These are phyloP conservation scores for Loxodonta africana DNA, from an alignment of 2,113 vertebrate genomes.

Conservation along the genomic window DNA sequence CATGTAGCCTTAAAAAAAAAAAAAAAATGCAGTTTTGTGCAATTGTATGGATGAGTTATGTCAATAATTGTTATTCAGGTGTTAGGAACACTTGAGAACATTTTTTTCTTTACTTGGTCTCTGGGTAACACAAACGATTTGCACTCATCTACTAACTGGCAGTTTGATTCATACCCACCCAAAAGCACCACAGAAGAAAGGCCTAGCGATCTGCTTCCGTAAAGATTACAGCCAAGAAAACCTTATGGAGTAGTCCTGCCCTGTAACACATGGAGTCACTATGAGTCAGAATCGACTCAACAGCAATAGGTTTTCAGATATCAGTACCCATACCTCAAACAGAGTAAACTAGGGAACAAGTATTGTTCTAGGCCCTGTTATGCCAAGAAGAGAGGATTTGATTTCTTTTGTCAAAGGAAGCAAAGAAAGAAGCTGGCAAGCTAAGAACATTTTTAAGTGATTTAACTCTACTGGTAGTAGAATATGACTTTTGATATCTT, in stretches of 20 bases:
- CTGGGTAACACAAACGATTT: not conserved
- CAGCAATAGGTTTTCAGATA: not conserved
- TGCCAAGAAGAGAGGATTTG: slow-evolving; percentile 3
- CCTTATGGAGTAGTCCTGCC: not conserved
- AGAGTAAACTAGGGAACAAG: slow-evolving; percentile 24
- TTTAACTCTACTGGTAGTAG: not conserved
- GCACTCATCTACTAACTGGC: not conserved
- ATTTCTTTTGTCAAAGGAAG: not conserved
- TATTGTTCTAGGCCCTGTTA: not conserved
- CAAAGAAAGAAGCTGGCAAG: not conserved
- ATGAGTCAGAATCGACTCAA: not conserved
- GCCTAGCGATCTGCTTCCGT: not conserved
- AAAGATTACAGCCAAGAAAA: not conserved
- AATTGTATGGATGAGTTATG: not conserved
- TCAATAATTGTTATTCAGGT: not conserved
- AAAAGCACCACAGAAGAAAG: not conserved
- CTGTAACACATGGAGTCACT: not conserved
- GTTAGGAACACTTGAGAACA: not conserved
- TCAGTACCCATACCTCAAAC: not conserved
- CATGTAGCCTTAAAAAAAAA: not conserved
- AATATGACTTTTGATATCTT: not conserved
- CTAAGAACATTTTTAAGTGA: not conserved
- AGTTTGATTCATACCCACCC: not conserved
- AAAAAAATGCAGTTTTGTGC: not conserved
- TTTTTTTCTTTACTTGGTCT: not conserved